Percentiles rank a stretch among this genome's conserved stretches.
Conservation (phyloP, 2,113 vertebrate species). For the Proteles cristata region DNA sequence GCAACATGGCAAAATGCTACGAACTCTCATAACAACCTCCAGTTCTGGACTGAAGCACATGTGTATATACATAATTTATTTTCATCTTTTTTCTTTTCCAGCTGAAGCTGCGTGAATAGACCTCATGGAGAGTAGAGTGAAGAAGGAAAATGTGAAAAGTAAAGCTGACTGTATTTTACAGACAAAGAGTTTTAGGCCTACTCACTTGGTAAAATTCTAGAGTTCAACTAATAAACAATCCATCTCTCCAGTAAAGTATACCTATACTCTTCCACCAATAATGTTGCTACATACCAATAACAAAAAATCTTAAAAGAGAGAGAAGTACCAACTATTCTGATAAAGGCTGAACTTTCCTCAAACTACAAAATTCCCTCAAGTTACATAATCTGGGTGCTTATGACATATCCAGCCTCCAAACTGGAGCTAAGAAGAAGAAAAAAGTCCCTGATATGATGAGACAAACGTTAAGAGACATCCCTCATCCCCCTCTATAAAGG, state of each 20-base stretch:
- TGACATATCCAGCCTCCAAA: background rate
- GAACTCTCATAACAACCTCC: background rate
- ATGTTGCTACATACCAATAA: background rate
- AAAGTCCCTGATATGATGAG: background rate
- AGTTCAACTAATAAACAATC: background rate
- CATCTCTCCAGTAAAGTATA: fast-evolving
- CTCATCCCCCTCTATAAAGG: background rate
- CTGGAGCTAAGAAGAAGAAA: background rate
- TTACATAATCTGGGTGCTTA: background rate
- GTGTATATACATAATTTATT: background rate
- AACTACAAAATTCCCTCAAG: background rate
- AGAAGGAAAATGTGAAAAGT: background rate
- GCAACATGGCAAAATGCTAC: background rate
- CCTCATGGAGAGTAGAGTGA: background rate
- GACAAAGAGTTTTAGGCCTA: background rate
- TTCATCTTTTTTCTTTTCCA: background rate
- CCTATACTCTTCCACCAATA: background rate
- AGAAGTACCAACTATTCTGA: background rate
- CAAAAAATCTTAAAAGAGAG: background rate
- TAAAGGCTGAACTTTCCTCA: background rate
- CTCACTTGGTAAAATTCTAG: background rate
- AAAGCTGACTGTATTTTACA: background rate
- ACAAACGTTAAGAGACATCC: background rate
- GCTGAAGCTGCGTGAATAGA: background rate
- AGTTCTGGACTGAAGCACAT: background rate